phyloP scores from a whole-genome alignment of 2,888 invertebrate species.

The Odontomyia ornata region DNA sequence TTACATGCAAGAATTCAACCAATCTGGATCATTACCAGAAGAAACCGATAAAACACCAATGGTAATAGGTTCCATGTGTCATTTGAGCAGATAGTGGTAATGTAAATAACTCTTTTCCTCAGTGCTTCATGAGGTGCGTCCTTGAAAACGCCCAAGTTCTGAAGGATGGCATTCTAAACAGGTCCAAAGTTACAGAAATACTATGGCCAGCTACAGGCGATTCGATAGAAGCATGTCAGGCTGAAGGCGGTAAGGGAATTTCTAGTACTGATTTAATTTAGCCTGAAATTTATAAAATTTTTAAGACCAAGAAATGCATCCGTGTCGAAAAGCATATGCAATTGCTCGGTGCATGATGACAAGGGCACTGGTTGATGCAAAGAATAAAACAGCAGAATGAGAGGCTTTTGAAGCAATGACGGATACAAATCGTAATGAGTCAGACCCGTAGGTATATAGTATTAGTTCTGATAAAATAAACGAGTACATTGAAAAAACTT shows the following conservation, averaged over 20 bases:
- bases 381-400: constrained; percentile 10
- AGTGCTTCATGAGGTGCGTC: constrained; percentile 69
- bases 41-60: constrained; percentile 69
- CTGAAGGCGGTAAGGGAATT: constrained; percentile 59
- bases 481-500: no score
- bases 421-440: no score
- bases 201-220: constrained; percentile 62
- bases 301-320: constrained; percentile 61
- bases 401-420: no score
- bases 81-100: not conserved
- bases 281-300: constrained; percentile 59
- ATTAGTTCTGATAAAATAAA: no score
- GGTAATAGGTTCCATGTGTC: constrained; percentile 59
- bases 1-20: constrained; percentile 65
- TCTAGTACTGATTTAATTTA: not conserved
- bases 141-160: constrained; percentile 65
- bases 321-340: constrained; percentile 67
- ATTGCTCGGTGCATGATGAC: constrained; percentile 67
- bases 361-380: constrained; percentile 57
- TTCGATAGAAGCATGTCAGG: constrained; percentile 59
- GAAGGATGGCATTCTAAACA: constrained; percentile 64
- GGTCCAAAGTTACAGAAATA: constrained; percentile 61
- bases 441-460: no score
- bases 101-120: constrained; percentile 38
- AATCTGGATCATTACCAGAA: constrained; percentile 68